A percentile compares a stretch with the other conserved stretches of the same genome.
Conservation (phyloP, 2,888 invertebrate species). For the Tenthredo notha region DNA sequence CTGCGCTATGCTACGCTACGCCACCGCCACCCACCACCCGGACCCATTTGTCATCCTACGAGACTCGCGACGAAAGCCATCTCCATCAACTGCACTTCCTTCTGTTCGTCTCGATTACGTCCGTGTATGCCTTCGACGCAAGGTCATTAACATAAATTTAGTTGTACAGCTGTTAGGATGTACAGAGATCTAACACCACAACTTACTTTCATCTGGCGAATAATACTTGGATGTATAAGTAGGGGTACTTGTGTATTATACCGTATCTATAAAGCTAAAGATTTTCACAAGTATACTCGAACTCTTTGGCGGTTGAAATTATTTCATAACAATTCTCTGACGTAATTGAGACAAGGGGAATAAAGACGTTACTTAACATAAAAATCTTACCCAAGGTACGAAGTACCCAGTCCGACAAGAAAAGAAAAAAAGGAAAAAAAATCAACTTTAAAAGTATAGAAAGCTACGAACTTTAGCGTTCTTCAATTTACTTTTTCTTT, state of each 20-base stretch:
- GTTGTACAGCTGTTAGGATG: constrained; percentile 36
- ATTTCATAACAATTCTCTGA: constrained; percentile 23
- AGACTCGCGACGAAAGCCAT: constrained; percentile 64
- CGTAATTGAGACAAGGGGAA: constrained; percentile 20
- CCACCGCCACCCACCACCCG: constrained; percentile 55
- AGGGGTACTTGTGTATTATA: background rate
- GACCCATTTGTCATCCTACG: constrained; percentile 64
- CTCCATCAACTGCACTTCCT: constrained; percentile 60
- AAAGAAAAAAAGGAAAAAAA: background rate
- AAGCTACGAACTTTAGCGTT: constrained; percentile 27
- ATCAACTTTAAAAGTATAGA: background rate
- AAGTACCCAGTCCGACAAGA: constrained; percentile 5
- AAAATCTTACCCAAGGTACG: background rate
- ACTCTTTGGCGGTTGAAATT: constrained; percentile 13
- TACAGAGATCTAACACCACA: constrained; percentile 25
- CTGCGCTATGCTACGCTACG: constrained; percentile 56
- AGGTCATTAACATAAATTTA: constrained; percentile 57
- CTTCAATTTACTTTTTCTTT: constrained; percentile 10
- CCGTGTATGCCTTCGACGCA: constrained; percentile 56
- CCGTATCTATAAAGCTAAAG: background rate
- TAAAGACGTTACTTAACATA: background rate
- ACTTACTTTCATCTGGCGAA: background rate
- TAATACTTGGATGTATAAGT: background rate
- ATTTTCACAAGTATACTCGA: background rate
- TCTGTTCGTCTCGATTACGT: constrained; percentile 57